Evolutionary conservation across 2,797 vertebrate species (phyloP).

Genomic region (Philypnodon macrostomus): DNA sequence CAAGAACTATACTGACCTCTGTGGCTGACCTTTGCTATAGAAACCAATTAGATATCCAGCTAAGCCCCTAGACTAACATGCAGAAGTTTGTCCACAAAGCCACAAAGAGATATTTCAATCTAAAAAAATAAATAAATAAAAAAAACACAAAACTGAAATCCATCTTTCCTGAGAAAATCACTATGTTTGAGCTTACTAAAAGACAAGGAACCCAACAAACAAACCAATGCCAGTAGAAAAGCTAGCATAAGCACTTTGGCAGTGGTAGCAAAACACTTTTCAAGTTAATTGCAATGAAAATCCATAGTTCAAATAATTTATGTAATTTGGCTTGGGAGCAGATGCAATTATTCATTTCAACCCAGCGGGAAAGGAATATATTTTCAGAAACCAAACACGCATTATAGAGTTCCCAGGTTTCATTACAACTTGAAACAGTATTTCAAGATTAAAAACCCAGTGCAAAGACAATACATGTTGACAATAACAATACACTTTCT

Average conservation of each 20-base stretch:
- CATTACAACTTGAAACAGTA: constrained; percentile 41
- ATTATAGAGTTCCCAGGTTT: constrained; percentile 16
- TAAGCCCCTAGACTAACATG: not conserved
- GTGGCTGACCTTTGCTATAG: not conserved
- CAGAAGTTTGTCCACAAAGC: too few relatives aligned
- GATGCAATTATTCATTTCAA: constrained; percentile 16
- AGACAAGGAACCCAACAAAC: too few relatives aligned
- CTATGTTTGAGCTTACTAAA: not conserved
- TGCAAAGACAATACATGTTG: constrained; percentile 33
- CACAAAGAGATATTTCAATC: too few relatives aligned
- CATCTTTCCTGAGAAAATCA: too few relatives aligned
- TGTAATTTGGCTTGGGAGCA: constrained; percentile 34
- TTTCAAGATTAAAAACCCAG: constrained; percentile 25
- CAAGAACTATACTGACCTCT: not conserved
- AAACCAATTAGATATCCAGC: not conserved
- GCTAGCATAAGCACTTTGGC: too few relatives aligned
- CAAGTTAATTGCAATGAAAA: too few relatives aligned
- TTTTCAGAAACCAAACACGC: too few relatives aligned
- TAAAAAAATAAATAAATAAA: too few relatives aligned
- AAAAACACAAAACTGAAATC: too few relatives aligned
- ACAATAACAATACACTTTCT: too few relatives aligned
- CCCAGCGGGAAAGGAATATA: constrained; percentile 9
- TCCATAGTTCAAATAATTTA: constrained; percentile 43
- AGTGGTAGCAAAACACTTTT: too few relatives aligned
- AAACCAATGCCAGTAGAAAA: too few relatives aligned